Percentiles rank a stretch among this genome's conserved stretches.
Conservation (phyloP, 2,113 vertebrate genomes). For the Carassius carassius region DNA sequence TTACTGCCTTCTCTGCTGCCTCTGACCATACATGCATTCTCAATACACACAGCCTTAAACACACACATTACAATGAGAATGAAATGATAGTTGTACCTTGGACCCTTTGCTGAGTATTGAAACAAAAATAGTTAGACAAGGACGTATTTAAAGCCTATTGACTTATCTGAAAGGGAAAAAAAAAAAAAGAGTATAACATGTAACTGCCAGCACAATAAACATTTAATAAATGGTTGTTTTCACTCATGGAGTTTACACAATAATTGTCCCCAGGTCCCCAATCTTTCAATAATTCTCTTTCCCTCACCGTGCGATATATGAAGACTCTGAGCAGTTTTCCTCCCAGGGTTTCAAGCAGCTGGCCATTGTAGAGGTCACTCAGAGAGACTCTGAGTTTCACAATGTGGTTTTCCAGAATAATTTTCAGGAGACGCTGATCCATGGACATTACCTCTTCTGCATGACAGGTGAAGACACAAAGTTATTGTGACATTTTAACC, state of each 20-base stretch:
- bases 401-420: conserved; percentile 91
- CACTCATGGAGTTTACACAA: neutral
- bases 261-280: conserved; percentile 47
- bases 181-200: conserved; percentile 1
- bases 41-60: conserved; percentile 88
- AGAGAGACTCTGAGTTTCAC: conserved; percentile 88
- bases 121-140: neutral
- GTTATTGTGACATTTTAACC: neutral
- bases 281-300: neutral
- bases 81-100: neutral
- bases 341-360: conserved; percentile 87
- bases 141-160: conserved; percentile 1
- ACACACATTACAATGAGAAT: conserved; percentile 37
- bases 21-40: conserved; percentile 92
- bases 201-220: conserved; percentile 44
- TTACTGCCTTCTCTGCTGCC: conserved; percentile 94
- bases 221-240: conserved; percentile 41
- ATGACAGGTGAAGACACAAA: conserved; percentile 25
- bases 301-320: conserved; percentile 93
- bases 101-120: neutral
- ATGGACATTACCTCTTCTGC: conserved; percentile 82
- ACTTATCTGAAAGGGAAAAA: neutral
- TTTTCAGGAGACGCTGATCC: conserved; percentile 82
- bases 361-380: conserved; percentile 90
- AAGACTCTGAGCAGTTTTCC: conserved; percentile 91